Evolutionary conservation across 2,888 invertebrate species (phyloP), one percentile per base, ranked within the genome.

Genomic region (Bembecia ichneumoniformis): DNA sequence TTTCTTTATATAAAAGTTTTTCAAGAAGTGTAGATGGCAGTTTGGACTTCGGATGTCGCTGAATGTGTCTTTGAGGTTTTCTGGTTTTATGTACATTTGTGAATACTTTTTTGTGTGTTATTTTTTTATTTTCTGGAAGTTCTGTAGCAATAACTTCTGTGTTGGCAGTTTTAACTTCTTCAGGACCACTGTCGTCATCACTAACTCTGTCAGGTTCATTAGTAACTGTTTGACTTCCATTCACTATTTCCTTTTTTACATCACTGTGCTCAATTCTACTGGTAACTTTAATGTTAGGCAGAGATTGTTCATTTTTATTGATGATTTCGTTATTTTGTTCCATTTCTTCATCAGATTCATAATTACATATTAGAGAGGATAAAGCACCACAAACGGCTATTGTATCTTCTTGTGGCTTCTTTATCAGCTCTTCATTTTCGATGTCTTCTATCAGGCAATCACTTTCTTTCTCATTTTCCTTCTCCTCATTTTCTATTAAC

Each of bases 1-100:
- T 95, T 71, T 96, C 95, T 51, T 89, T 88, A 47, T 90, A 90
- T 50, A 97, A 80, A 20, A 97, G 75, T 68, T 91, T 92, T 60
- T 92, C 90, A 48, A 94, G 77, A 57, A 94, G 80, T 11, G 92
- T 91, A 35, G 88, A 87, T 56, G 83, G 87, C 55, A 81, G 47
- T 63, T 76, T 74, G 28, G 62, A 57, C 53, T 70, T 71, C 47
- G 64, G 53, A 54, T 56, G 58, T 54, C 20, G 57, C 52, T 57
- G 48, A 48, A 52, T 51, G 55, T 52, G 16, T 43, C 17, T 51
- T 51, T 50, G 55, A 43, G 48, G 34, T 49, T 51, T 40, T 43
- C 43, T 54, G 58, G 53, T 52, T 60, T 52, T 50, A n/a, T 54
- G 46, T 48, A 50, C 51, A 52, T 53, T 49, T 14, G 14, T 40